phyloP scores from a whole-genome alignment of 2,113 vertebrate species.

The Theristicus caerulescens region DNA sequence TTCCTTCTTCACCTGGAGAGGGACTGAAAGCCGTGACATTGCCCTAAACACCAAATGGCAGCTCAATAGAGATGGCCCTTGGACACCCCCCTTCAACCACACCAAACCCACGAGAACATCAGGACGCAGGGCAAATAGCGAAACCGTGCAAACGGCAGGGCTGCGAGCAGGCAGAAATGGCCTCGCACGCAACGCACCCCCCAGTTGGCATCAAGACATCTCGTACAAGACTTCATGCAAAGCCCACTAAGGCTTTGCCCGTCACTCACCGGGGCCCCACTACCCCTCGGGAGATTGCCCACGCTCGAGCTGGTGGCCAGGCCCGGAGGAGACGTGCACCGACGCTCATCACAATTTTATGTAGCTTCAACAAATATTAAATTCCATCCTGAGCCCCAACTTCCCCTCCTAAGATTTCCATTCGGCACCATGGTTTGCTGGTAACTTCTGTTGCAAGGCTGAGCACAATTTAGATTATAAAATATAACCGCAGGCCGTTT shows the following conservation, averaged over 20 bases:
- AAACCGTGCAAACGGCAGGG: rapidly evolving
- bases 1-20: neutral
- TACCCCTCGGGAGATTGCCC: neutral
- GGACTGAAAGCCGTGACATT: neutral
- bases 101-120: rapidly evolving
- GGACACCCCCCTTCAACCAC: too few relatives aligned
- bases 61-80: neutral
- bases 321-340: rapidly evolving
- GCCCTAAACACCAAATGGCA: neutral
- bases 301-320: neutral
- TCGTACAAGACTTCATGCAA: neutral
- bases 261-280: rapidly evolving
- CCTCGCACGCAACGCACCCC: rapidly evolving
- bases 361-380: neutral
- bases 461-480: slow-evolving; percentile 34
- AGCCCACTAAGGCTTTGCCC: neutral
- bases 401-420: neutral
- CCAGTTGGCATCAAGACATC: rapidly evolving
- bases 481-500: slow-evolving; percentile 66
- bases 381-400: neutral
- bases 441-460: neutral
- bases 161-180: neutral
- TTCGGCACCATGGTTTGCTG: neutral
- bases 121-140: rapidly evolving
- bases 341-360: neutral